Percentiles rank a stretch among this genome's conserved stretches.
Conservation (phyloP, 1,140 invertebrate genomes). For the Oedothorax gibbosus region DNA sequence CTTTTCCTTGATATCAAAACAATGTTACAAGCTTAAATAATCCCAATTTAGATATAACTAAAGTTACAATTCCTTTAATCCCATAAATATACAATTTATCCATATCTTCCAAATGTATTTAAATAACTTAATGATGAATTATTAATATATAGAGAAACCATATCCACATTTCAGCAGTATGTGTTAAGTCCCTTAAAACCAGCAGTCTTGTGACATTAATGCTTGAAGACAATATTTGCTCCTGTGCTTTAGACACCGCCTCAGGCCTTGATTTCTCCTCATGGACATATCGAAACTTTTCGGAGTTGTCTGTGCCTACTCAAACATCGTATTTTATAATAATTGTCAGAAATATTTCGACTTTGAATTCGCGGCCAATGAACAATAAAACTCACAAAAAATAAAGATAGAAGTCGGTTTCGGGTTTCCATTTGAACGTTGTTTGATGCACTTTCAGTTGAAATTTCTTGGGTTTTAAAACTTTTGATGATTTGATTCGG, state of each 20-base stretch:
- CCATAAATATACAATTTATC: too few relatives aligned
- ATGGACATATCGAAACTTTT: constrained; percentile 22
- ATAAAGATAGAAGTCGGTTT: constrained; percentile 13
- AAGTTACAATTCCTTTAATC: too few relatives aligned
- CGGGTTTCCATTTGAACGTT: not conserved
- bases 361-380: not conserved
- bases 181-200: too few relatives aligned
- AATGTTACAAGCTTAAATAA: too few relatives aligned
- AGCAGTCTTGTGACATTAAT: constrained; percentile 13
- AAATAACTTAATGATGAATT: too few relatives aligned
- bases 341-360: constrained; percentile 16
- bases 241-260: constrained; percentile 14
- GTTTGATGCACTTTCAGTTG: constrained; percentile 23
- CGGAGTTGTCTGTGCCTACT: constrained; percentile 23
- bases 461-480: constrained; percentile 19
- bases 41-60: too few relatives aligned
- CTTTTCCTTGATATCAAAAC: too few relatives aligned
- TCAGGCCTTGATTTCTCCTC: constrained; percentile 10
- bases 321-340: constrained; percentile 32
- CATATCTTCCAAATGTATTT: too few relatives aligned
- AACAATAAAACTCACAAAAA: constrained; percentile 12
- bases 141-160: not conserved
- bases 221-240: constrained; percentile 34
- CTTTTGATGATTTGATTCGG: not conserved
- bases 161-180: not conserved